Conservation (phyloP, 2,797 vertebrate species). For the Scomberomorus guttatus region DNA sequence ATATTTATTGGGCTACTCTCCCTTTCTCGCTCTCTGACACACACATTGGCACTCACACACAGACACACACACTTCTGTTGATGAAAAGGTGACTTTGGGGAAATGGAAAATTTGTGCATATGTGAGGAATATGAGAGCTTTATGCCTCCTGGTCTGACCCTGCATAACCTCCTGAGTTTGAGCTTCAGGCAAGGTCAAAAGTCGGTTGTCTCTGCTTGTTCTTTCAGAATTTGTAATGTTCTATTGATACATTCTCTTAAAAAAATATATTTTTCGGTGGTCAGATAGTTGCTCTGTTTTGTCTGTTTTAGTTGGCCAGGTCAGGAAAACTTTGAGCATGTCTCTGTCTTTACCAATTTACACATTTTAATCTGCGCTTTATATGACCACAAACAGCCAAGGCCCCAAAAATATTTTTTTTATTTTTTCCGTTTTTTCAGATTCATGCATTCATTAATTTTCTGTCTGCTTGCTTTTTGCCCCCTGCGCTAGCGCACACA, state of each 20-base stretch:
- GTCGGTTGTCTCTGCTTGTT: slow-evolving; percentile 22
- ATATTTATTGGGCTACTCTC: slow-evolving; percentile 80
- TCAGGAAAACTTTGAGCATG: background rate
- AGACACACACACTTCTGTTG: slow-evolving; percentile 46
- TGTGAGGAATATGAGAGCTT: slow-evolving; percentile 14
- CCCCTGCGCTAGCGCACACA: background rate
- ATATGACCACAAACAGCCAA: background rate
- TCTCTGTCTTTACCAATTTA: background rate
- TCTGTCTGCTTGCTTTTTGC: slow-evolving; percentile 17
- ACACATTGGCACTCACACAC: slow-evolving; percentile 28
- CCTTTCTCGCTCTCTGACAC: slow-evolving; percentile 32
- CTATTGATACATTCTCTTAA: background rate
- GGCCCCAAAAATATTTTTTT: no score
- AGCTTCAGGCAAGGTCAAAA: slow-evolving; percentile 44
- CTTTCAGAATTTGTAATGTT: slow-evolving; percentile 8
- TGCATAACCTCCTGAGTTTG: slow-evolving; percentile 27
- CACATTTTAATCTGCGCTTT: background rate
- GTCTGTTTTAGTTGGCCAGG: no score
- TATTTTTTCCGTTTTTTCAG: background rate
- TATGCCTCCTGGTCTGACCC: slow-evolving; percentile 43
- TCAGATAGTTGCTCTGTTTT: background rate
- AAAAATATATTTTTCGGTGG: background rate
- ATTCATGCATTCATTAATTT: slow-evolving; percentile 24
- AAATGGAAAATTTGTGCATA: slow-evolving; percentile 34
- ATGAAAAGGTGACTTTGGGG: slow-evolving; percentile 62